These are phyloP conservation scores for Daphoenositta chrysoptera DNA, from an alignment of 2,113 vertebrate genomes.

Conservation along the genomic window DNA sequence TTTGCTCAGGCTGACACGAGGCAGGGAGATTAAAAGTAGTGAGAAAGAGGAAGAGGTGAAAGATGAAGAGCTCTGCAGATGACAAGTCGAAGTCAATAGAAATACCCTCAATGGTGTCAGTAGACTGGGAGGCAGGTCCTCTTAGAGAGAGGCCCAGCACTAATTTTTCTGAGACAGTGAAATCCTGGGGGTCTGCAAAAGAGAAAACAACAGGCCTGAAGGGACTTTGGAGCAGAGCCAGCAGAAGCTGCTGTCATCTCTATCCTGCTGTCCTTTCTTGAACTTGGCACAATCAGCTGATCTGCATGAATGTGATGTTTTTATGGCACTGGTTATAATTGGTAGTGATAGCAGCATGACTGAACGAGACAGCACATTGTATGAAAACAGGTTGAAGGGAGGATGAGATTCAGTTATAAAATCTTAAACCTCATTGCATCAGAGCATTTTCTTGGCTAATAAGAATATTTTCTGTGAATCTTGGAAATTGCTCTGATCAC, in stretches of 20 bases:
- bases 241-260: constrained; percentile 45
- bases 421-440: constrained; percentile 44
- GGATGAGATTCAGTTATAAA: constrained; percentile 25
- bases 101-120: neutral
- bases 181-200: constrained; percentile 7
- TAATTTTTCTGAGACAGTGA: neutral
- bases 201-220: constrained; percentile 36
- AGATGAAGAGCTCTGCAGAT: neutral
- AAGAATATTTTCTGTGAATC: constrained; percentile 55
- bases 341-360: constrained; percentile 8
- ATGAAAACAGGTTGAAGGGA: constrained; percentile 42
- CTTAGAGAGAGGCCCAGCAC: neutral
- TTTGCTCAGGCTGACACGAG: neutral
- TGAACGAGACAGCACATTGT: neutral
- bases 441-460: constrained; percentile 22
- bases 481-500: constrained; percentile 52
- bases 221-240: constrained; percentile 25
- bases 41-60: neutral
- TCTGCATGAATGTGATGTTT: constrained; percentile 57
- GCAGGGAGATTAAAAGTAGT: neutral
- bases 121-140: neutral
- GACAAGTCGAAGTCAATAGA: neutral
- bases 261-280: constrained; percentile 60
- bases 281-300: constrained; percentile 63
- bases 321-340: constrained; percentile 50